A percentile compares a stretch with the other conserved stretches of the same genome.
phyloP scores from a whole-genome alignment of 1,140 invertebrate genomes.

The Hyphantria cunea region DNA sequence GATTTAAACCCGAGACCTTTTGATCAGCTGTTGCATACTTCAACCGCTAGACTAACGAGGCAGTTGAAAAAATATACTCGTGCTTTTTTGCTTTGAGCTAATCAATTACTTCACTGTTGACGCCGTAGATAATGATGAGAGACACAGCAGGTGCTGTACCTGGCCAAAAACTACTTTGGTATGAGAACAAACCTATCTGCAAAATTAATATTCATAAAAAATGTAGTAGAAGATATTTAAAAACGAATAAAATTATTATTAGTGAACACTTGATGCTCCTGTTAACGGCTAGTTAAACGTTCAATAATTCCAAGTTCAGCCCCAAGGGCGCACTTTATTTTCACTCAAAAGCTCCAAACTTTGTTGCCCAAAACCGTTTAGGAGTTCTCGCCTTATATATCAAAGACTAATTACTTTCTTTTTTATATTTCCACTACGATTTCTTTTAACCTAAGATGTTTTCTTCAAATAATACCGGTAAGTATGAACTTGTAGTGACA shows the following conservation, averaged over 20 bases:
- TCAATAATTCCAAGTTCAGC: not conserved
- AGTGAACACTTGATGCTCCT: not conserved
- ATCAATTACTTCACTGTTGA: too few species aligned
- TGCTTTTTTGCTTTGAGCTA: too few species aligned
- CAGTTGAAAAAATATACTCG: too few species aligned
- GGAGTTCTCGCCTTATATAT: not conserved
- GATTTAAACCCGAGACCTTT: too few species aligned
- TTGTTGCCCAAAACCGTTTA: not conserved
- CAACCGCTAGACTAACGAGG: too few species aligned
- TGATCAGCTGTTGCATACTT: too few species aligned
- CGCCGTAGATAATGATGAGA: too few species aligned
- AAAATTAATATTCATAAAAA: too few species aligned
- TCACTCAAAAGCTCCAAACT: not conserved
- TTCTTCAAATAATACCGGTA: slow-evolving; percentile 6
- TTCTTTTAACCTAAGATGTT: not conserved
- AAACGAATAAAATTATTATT: not conserved
- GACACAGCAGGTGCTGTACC: too few species aligned
- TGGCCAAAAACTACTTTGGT: too few species aligned
- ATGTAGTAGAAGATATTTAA: too few species aligned
- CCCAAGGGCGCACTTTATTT: not conserved
- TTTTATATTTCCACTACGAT: not conserved
- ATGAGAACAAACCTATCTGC: too few species aligned
- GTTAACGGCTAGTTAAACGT: not conserved
- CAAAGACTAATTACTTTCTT: not conserved
- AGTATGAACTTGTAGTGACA: slow-evolving; percentile 5